Evolutionary conservation across 2,797 vertebrate genomes (phyloP), one percentile per base, ranked within the genome.

Genomic region (Enoplosus armatus): DNA sequence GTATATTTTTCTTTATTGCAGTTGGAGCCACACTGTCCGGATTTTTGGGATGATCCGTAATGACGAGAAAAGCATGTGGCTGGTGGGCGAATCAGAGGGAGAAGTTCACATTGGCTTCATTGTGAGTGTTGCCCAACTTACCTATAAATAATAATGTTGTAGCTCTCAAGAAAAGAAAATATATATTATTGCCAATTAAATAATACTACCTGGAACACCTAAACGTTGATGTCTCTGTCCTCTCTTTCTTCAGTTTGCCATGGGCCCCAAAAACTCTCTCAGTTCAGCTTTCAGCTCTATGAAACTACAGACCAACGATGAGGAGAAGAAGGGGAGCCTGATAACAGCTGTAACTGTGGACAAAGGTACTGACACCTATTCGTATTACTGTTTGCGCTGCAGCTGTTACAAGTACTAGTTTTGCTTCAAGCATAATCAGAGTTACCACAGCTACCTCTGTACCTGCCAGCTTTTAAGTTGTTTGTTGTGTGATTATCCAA

Each of bases 11-110:
- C 29, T 53, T 24, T 9, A 3, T 72, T 56, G 33, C 79, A 94
- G 93, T 0, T 95, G 90, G 91, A 0, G 0, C 0, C 0, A 18
- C 0, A 0, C 0, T 0, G n/a, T 63, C 1, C 12, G 15, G 1
- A 0, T 93, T 62, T 48, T 91, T 0, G 74, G 48, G 0, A 0
- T 90, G 8, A 55, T 74, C 29, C 68, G 0, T 1, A 94, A 93
- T 2, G 94, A 94, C 12, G 54, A 75, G 3, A 93, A 90, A 41
- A 94, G 94, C 35, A 5, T 86, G 69, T 96, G 95, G 95, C 31
- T 95, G 51, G 0, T 93, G 27, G 93, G 84, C 0, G 85, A 90
- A 31, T 0, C 0, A 0, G 0, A 14, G 0, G 31, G 47, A 27
- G 0, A n/a, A 0, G 1, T 93, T 59, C 0, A 0, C 0, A 10